Evolutionary conservation across 1,140 invertebrate species (phyloP), one percentile per base, ranked within the genome.

Genomic region (Drosophila novamexicana): DNA sequence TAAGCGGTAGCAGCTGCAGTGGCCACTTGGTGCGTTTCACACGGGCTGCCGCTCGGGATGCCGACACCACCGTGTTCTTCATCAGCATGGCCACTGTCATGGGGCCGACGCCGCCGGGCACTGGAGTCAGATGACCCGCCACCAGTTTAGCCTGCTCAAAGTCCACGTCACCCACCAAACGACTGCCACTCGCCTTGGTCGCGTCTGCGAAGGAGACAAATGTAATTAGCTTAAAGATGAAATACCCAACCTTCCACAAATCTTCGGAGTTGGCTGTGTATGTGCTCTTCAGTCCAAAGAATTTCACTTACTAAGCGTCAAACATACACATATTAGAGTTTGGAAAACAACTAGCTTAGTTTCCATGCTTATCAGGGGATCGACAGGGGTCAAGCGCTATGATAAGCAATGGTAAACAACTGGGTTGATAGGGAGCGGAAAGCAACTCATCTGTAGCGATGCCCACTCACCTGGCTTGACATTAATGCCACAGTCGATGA

Each of bases 401-500:
- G 70, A 75, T 77, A 68, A 71, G 37, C 16, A 37, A 36, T 45
- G 22, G 62, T 32, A 42, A 71, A 63, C 50, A 79, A 71, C 14
- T 50, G 37, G 40, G 45, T 50, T 9, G 16, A 29, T 40, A 39
- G 42, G 42, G 7, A 14, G 44, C 14, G 44, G 44, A 14, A 18
- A 14, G 16, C 44, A 45, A 16, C 6, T 16, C 6, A 29, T 29
- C 22, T 29, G 22, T 29, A 36, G 16, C 1, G 7, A 16, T 7
- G 7, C 12, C 6, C 37, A 83, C 84, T 92, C 94, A 98, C 97
- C 98, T 93, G 97, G 94, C 77, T 99, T 96, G 5, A 96, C 94
- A 93, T 99, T 99, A 61, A 99, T 99, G 44, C 99, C 99, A 94
- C 99, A 99, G 93, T 99, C 99, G 79, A 99, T 99, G n/a, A 99